Conservation (phyloP, 2,888 invertebrate genomes). For the Sinhomidia bicolor region DNA sequence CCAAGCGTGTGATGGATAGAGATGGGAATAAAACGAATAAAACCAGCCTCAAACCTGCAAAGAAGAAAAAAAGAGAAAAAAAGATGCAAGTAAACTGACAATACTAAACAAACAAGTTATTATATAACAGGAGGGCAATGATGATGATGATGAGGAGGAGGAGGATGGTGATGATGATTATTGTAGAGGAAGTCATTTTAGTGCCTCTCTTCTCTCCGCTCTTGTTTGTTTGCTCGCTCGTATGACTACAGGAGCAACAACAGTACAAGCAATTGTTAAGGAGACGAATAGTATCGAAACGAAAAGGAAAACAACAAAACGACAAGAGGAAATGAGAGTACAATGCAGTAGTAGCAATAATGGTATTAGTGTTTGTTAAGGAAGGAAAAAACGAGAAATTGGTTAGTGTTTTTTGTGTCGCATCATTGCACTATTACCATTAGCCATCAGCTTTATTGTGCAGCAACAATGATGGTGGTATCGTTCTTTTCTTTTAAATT, state of each 20-base stretch:
- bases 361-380: background rate
- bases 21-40: too few relatives aligned
- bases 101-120: slow-evolving; percentile 10
- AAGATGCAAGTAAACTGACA: background rate
- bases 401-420: background rate
- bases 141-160: background rate
- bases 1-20: too few relatives aligned
- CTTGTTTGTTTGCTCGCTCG: background rate
- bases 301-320: slow-evolving; percentile 47
- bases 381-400: slow-evolving; percentile 5
- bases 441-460: background rate
- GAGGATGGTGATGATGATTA: background rate
- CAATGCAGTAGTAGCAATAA: background rate
- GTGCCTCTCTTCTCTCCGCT: background rate
- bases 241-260: background rate
- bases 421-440: too few relatives aligned
- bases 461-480: background rate
- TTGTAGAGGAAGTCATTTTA: slow-evolving; percentile 41
- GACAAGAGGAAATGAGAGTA: slow-evolving; percentile 54
- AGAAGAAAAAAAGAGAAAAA: background rate
- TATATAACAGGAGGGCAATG: background rate
- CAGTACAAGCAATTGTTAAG: slow-evolving; percentile 2
- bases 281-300: slow-evolving; percentile 37
- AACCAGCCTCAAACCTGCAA: background rate
- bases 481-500: background rate